These are phyloP conservation scores for Dolichallabes microphthalmus DNA, from an alignment of 2,113 vertebrate species.

Conservation along the genomic window DNA sequence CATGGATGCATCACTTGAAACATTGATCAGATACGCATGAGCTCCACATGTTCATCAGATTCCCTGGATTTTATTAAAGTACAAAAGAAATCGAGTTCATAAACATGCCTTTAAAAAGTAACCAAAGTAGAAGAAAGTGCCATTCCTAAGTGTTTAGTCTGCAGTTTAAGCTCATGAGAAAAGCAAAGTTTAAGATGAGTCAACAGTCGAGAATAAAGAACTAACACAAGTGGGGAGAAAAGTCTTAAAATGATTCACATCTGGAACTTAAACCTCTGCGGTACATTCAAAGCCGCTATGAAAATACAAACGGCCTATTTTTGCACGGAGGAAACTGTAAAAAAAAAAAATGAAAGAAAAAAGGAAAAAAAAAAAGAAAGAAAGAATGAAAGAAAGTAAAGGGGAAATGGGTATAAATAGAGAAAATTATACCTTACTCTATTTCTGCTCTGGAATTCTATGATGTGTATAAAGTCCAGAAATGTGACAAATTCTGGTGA, in stretches of 20 bases:
- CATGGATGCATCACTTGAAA: background rate
- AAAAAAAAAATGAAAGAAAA: constrained; percentile 62
- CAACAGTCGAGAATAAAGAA: constrained; percentile 47
- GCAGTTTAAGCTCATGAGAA: constrained; percentile 48
- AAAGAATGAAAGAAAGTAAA: background rate
- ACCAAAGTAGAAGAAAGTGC: constrained; percentile 19
- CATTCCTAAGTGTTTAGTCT: constrained; percentile 42
- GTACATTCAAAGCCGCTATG: constrained; percentile 76
- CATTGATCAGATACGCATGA: background rate
- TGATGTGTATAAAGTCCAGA: background rate
- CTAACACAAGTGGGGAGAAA: constrained; percentile 47
- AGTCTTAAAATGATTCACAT: constrained; percentile 70
- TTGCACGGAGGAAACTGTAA: constrained; percentile 67
- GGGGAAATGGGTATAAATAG: constrained; percentile 60
- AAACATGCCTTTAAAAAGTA: background rate
- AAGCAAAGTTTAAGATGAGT: constrained; percentile 56
- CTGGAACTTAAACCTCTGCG: constrained; percentile 71
- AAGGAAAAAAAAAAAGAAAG: constrained; percentile 51
- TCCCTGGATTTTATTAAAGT: background rate
- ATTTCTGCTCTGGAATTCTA: constrained; percentile 44
- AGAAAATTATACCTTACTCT: constrained; percentile 71
- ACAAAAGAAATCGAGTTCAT: background rate
- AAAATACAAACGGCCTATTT: constrained; percentile 76
- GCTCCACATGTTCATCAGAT: background rate
- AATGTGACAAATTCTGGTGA: constrained; percentile 10